A percentile compares a stretch with the other conserved stretches of the same genome.
These are phyloP conservation scores for Riparia riparia DNA, from an alignment of 2,113 vertebrate species.

Conservation along the genomic window DNA sequence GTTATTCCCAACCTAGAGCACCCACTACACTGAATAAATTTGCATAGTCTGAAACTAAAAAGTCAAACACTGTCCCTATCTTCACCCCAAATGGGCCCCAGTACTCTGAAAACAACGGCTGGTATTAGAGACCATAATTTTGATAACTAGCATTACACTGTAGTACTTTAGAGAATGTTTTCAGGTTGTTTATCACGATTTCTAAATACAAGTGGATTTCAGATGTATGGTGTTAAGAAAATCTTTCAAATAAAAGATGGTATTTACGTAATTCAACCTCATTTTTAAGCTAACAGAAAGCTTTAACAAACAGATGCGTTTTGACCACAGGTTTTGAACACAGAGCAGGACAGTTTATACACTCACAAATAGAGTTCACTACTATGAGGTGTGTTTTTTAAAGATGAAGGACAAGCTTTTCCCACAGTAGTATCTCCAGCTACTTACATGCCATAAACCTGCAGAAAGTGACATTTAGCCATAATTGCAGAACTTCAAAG, in stretches of 20 bases:
- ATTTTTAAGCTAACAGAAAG: slow-evolving; percentile 6
- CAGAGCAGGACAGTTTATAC: not conserved
- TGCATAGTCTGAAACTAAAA: not conserved
- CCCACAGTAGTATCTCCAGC: not conserved
- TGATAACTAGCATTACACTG: not conserved
- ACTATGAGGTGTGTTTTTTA: not conserved
- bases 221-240: not conserved
- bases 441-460: slow-evolving; percentile 6
- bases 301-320: not conserved
- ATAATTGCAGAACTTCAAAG: slow-evolving; percentile 16
- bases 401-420: slow-evolving; percentile 1
- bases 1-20: not conserved
- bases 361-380: not conserved
- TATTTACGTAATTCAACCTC: not conserved
- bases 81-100: not conserved
- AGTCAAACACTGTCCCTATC: not conserved
- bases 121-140: not conserved
- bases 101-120: not conserved
- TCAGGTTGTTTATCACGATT: not conserved
- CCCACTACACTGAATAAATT: not conserved
- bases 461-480: slow-evolving; percentile 1
- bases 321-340: not conserved
- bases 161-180: not conserved
- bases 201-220: not conserved
- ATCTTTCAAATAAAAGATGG: not conserved